Percentiles rank a stretch among this genome's conserved stretches.
Evolutionary conservation across 2,797 vertebrate species (phyloP).

Genomic region (Echeneis naucrates): DNA sequence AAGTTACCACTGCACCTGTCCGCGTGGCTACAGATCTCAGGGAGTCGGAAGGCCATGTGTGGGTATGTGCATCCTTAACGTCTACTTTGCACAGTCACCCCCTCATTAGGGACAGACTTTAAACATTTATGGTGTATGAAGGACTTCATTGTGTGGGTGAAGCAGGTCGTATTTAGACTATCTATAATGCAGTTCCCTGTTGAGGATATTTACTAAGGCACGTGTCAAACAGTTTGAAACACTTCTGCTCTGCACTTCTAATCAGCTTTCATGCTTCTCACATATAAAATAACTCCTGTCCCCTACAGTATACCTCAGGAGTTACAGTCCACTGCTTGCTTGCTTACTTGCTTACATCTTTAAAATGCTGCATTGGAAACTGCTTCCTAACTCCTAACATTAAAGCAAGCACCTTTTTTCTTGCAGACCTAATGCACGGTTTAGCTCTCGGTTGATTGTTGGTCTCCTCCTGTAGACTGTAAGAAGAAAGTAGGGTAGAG

Average conservation of each 20-base stretch:
- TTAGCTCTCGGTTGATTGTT: slow-evolving; percentile 8
- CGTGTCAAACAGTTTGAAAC: slow-evolving; percentile 14
- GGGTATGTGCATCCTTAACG: slow-evolving; percentile 84
- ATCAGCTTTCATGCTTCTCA: slow-evolving; percentile 56
- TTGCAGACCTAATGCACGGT: slow-evolving; percentile 34
- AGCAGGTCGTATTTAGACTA: neutral
- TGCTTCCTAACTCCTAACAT: slow-evolving; percentile 49
- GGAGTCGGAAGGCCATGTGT: slow-evolving; percentile 90
- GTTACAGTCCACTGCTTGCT: slow-evolving; percentile 41
- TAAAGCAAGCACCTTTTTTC: neutral
- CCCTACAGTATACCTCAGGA: slow-evolving; percentile 18
- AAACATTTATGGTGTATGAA: neutral
- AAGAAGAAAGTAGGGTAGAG: slow-evolving; percentile 18
- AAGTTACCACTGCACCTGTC: slow-evolving; percentile 95
- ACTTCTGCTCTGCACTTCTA: slow-evolving; percentile 16
- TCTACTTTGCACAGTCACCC: neutral
- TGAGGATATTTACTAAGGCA: neutral
- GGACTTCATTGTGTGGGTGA: neutral
- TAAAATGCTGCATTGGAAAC: slow-evolving; percentile 33
- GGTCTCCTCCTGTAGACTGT: neutral
- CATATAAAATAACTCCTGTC: slow-evolving; percentile 34
- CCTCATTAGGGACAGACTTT: neutral
- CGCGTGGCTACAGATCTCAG: slow-evolving; percentile 91
- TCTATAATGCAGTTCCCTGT: neutral
- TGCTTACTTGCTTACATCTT: slow-evolving; percentile 57